Conservation (phyloP, 1,140 invertebrate genomes). For the Carposina sasakii region DNA sequence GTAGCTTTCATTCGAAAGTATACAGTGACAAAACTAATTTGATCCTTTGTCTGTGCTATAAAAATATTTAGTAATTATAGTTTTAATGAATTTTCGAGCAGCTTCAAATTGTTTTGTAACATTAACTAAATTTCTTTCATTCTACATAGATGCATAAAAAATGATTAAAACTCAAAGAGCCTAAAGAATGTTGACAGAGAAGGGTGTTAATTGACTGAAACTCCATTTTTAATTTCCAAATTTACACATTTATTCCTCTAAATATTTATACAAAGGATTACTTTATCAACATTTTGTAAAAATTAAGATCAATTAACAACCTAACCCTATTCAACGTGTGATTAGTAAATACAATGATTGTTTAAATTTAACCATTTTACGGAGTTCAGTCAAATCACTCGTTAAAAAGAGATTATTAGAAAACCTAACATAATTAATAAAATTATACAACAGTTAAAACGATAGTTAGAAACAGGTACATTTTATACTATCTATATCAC, state of each 20-base stretch:
- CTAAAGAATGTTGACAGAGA: constrained; percentile 51
- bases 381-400: constrained; percentile 65
- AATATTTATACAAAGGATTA: constrained; percentile 65
- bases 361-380: constrained; percentile 28
- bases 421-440: constrained; percentile 17
- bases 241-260: constrained; percentile 66
- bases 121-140: neutral
- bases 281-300: constrained; percentile 61
- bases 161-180: constrained; percentile 22
- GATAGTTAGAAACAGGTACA: too few species aligned
- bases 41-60: too few species aligned
- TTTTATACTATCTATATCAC: constrained; percentile 52
- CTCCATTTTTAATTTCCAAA: constrained; percentile 65
- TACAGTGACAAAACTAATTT: too few species aligned
- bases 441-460: constrained; percentile 21
- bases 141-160: constrained; percentile 39
- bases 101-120: too few species aligned
- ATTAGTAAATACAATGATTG: constrained; percentile 40
- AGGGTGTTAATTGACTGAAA: constrained; percentile 73
- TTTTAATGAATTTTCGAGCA: too few species aligned
- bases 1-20: too few species aligned
- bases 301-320: constrained; percentile 67
- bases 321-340: constrained; percentile 64
- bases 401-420: constrained; percentile 25
- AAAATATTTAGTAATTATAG: too few species aligned